phyloP scores from a whole-genome alignment of 2,888 invertebrate species.

The Piscicola geometra region DNA sequence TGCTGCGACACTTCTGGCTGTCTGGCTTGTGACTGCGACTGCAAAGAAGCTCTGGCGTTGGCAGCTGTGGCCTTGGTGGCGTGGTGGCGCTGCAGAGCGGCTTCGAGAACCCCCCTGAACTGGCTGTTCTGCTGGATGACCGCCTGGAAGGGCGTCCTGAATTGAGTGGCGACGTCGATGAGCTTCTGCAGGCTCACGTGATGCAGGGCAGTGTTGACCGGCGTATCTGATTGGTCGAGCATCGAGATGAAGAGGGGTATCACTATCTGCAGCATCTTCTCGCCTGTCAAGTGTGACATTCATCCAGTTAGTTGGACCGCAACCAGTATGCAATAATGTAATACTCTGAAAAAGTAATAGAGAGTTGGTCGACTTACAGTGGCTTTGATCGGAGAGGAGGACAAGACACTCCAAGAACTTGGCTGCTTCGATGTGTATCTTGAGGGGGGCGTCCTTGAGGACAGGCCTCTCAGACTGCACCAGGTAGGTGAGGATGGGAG shows the following conservation, averaged over 20 bases:
- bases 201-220: slow-evolving; percentile 62
- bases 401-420: slow-evolving; percentile 71
- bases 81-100: slow-evolving; percentile 71
- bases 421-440: slow-evolving; percentile 69
- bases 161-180: slow-evolving; percentile 83
- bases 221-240: slow-evolving; percentile 60
- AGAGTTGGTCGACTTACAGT: slow-evolving; percentile 28
- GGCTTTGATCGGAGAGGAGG: slow-evolving; percentile 65
- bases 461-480: slow-evolving; percentile 65
- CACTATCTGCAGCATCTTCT: slow-evolving; percentile 58
- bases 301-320: neutral
- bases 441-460: slow-evolving; percentile 66
- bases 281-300: neutral
- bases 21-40: slow-evolving; percentile 41
- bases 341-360: no score
- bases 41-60: slow-evolving; percentile 12
- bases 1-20: slow-evolving; percentile 38
- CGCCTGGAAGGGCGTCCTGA: slow-evolving; percentile 87
- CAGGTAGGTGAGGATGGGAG: slow-evolving; percentile 71
- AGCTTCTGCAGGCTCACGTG: slow-evolving; percentile 84
- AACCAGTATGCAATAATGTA: no score
- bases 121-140: slow-evolving; percentile 79
- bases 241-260: slow-evolving; percentile 85
- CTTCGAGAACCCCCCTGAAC: slow-evolving; percentile 75
- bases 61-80: slow-evolving; percentile 22